Percentiles rank a stretch among this genome's conserved stretches.
Evolutionary conservation across 2,113 vertebrate species (phyloP).

Genomic region (Cephalopholis sonnerati): DNA sequence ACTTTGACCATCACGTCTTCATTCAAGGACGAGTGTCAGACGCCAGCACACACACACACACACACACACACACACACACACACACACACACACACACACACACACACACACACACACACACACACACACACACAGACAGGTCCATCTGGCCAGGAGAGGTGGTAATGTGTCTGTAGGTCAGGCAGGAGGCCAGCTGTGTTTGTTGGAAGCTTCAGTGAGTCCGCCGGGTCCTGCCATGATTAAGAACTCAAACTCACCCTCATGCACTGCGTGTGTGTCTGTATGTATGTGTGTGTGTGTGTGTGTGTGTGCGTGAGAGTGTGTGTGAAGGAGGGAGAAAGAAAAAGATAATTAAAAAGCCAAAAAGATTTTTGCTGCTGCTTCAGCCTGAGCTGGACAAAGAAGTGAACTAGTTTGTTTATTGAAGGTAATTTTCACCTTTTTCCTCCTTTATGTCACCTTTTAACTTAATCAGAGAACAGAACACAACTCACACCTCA

Average conservation of each 20-base stretch:
- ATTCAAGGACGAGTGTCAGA: slow-evolving; percentile 74
- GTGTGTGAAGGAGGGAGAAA: slow-evolving; percentile 1
- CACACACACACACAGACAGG: slow-evolving; percentile 53
- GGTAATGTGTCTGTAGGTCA: slow-evolving; percentile 66
- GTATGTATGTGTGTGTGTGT: slow-evolving; percentile 36
- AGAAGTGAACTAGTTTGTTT: not conserved
- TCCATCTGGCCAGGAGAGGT: slow-evolving; percentile 71
- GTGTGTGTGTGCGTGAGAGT: not conserved
- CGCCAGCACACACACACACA: slow-evolving; percentile 33
- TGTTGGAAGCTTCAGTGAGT: slow-evolving; percentile 57
- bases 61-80: slow-evolving; percentile 11
- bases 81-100: slow-evolving; percentile 24
- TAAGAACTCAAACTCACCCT: slow-evolving; percentile 59
- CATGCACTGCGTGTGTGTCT: slow-evolving; percentile 9
- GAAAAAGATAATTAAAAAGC: slow-evolving; percentile 34
- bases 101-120: slow-evolving; percentile 24
- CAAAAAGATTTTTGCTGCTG: not conserved
- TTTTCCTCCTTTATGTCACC: no score
- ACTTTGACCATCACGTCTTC: slow-evolving; percentile 72
- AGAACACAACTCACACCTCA: no score
- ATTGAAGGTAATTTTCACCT: not conserved
- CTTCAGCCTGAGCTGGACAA: not conserved
- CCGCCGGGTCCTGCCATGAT: slow-evolving; percentile 57
- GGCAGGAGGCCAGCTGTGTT: slow-evolving; percentile 62
- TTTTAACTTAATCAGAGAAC: no score